Base-by-base conservation (phyloP, 2,113 vertebrate species). In the Carlito syrichta region DNA sequence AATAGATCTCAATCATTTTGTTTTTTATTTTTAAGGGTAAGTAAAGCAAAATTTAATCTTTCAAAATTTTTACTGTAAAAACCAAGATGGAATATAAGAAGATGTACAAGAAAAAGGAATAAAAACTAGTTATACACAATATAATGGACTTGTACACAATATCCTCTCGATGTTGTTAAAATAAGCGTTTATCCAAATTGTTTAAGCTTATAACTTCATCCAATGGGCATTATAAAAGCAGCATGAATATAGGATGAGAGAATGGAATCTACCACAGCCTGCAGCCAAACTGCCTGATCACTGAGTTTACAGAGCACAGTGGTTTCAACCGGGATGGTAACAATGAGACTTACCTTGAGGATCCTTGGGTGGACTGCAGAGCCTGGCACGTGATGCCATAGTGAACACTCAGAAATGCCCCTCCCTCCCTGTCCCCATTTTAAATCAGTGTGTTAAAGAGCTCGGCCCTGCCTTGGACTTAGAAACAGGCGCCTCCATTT, bases 311-410 rank as follows among this genome's bases (percentile, higher is more conserved):
- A 56, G 0, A 19, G 30, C 40, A 43, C 23, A 38, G 54, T 1
- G 43, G 50, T 45, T 74, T 45, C 52, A 52, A 63, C 1, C 8
- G 66, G 54, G 62, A 78, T 19, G 38, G 68, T n/a, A 14, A 92
- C 32, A 30, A 79, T 8, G 60, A 87, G 43, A 95, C 89, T 95
- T 92, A 96, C 91, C 78, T 94, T 63, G 43, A 86, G 20, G 58
- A 89, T 81, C 71, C 63, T 78, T 16, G 40, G 0, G 20, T 50
- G 58, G 14, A 71, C 71, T 69, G 94, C 25, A 90, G 58, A 89
- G 16, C 63, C 74, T 19, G 30, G 76, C 52, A 38, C 50, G n/a
- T n/a, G 66, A 69, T 9, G 27, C 38, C 79, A 89, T 0, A 74
- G 73, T 68, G 22, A 90, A 19, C 3, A 40, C 69, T 93, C 56